Evolutionary conservation across 2,888 invertebrate species (phyloP).

Genomic region (Liodrosophila aerea): DNA sequence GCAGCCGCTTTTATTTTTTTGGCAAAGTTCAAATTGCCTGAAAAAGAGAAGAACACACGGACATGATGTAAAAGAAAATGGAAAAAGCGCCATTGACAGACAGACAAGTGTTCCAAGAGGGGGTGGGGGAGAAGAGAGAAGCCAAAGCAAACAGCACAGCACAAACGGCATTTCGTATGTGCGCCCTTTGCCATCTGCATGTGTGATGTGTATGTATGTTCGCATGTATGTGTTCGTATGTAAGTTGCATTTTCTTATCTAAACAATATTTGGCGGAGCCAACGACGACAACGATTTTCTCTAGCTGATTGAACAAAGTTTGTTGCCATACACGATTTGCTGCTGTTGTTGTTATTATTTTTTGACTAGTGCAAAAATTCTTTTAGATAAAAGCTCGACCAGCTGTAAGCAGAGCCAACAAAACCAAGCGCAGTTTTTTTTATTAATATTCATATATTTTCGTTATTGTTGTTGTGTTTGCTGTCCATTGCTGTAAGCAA

Average conservation of each 20-base stretch:
- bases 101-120: slow-evolving; percentile 17
- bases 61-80: slow-evolving; percentile 29
- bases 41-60: slow-evolving; percentile 3
- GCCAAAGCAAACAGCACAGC: slow-evolving; percentile 45
- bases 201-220: no score
- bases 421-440: no score
- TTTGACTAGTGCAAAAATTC: slow-evolving; percentile 47
- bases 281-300: slow-evolving; percentile 53
- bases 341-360: slow-evolving; percentile 32
- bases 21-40: slow-evolving; percentile 31
- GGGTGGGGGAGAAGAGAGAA: neutral
- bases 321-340: slow-evolving; percentile 35
- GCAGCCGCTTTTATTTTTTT: slow-evolving; percentile 33
- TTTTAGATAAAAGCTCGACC: slow-evolving; percentile 48
- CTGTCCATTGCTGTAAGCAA: slow-evolving; percentile 33
- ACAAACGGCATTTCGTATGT: slow-evolving; percentile 38
- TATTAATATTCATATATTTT: slow-evolving; percentile 8
- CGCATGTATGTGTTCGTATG: slow-evolving; percentile 22
- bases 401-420: slow-evolving; percentile 37
- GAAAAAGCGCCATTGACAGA: slow-evolving; percentile 46
- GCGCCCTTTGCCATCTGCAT: neutral
- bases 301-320: slow-evolving; percentile 73
- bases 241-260: slow-evolving; percentile 71
- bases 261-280: slow-evolving; percentile 69
- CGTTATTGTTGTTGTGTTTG: slow-evolving; percentile 26